Percentiles rank a stretch among this genome's conserved stretches.
These are phyloP conservation scores for Agrotis exclamationis DNA, from an alignment of 2,888 invertebrate species.

Conservation along the genomic window DNA sequence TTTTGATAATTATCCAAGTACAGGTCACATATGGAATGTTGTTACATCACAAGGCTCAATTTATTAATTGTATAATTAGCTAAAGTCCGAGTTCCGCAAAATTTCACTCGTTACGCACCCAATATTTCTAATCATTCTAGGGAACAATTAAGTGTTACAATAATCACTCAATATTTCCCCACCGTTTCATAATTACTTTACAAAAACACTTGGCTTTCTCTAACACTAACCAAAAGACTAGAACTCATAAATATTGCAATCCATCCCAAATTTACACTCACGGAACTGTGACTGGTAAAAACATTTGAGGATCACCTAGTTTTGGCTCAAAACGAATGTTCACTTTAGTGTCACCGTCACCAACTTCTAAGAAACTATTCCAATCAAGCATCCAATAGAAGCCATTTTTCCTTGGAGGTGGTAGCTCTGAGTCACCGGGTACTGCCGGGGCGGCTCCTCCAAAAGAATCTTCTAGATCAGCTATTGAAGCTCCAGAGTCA, in stretches of 20 bases:
- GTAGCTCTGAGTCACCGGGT: conserved; percentile 92
- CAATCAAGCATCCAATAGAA: conserved; percentile 96
- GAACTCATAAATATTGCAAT: conserved; percentile 73
- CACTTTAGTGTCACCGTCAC: conserved; percentile 94
- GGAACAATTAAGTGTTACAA: conserved; percentile 46
- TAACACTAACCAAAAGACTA: conserved; percentile 75
- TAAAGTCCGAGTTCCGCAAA: conserved; percentile 30
- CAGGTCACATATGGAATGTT: conserved; percentile 29
- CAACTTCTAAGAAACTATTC: conserved; percentile 96
- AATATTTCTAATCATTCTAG: conserved; percentile 40
- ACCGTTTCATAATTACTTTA: conserved; percentile 35
- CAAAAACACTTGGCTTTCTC: conserved; percentile 51
- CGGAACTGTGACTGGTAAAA: conserved; percentile 94
- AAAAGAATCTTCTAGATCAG: conserved; percentile 95
- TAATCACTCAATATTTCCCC: conserved; percentile 41
- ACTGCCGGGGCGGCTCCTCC: conserved; percentile 92
- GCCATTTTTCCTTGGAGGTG: conserved; percentile 94
- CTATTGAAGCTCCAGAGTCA: conserved; percentile 89
- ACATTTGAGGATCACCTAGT: conserved; percentile 95
- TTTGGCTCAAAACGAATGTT: conserved; percentile 95
- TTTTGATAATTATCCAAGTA: conserved; percentile 29
- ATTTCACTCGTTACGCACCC: conserved; percentile 41
- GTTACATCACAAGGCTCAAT: conserved; percentile 31
- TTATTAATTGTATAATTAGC: conserved; percentile 24
- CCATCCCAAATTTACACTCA: conserved; percentile 76